Conservation (phyloP, 2,888 invertebrate species). For the Drosophila anomalipes region DNA sequence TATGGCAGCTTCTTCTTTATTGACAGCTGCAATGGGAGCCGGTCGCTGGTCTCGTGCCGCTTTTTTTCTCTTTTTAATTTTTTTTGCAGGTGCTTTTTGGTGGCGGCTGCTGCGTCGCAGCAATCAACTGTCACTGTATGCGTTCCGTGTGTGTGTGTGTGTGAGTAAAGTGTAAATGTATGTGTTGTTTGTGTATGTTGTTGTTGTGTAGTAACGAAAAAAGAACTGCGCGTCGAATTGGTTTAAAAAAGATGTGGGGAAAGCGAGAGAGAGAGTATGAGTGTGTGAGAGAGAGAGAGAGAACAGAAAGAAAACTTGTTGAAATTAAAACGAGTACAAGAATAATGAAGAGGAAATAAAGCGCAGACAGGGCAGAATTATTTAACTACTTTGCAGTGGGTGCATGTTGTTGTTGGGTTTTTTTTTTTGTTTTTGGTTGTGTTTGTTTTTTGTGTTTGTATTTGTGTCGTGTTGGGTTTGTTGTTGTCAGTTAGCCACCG, state of each 20-base stretch:
- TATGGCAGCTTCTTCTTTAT: constrained; percentile 5
- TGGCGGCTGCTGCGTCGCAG: constrained; percentile 53
- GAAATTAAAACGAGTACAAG: constrained; percentile 70
- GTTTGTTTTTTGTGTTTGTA: constrained; percentile 36
- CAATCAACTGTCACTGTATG: constrained; percentile 40
- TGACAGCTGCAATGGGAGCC: constrained; percentile 55
- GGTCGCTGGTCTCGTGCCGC: constrained; percentile 66
- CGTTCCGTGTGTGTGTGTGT: constrained; percentile 12
- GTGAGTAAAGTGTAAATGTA: constrained; percentile 20
- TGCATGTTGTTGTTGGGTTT: constrained; percentile 65
- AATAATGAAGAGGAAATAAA: constrained; percentile 76
- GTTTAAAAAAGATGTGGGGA: constrained; percentile 60
- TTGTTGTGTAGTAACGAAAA: constrained; percentile 74
- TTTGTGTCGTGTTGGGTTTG: constrained; percentile 40
- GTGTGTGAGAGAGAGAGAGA: constrained; percentile 35
- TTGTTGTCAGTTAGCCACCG: constrained; percentile 26
- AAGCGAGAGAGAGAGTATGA: constrained; percentile 49
- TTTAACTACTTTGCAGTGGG: constrained; percentile 80
- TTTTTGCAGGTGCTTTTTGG: constrained; percentile 55
- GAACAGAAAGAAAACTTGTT: constrained; percentile 71
- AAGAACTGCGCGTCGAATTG: constrained; percentile 75
- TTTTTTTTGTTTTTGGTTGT: constrained; percentile 43
- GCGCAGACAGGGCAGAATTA: constrained; percentile 82
- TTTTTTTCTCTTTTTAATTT: background rate
- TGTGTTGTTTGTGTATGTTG: constrained; percentile 34